Base-by-base conservation (phyloP, 2,888 invertebrate species). In the Drosophila lacicola region DNA sequence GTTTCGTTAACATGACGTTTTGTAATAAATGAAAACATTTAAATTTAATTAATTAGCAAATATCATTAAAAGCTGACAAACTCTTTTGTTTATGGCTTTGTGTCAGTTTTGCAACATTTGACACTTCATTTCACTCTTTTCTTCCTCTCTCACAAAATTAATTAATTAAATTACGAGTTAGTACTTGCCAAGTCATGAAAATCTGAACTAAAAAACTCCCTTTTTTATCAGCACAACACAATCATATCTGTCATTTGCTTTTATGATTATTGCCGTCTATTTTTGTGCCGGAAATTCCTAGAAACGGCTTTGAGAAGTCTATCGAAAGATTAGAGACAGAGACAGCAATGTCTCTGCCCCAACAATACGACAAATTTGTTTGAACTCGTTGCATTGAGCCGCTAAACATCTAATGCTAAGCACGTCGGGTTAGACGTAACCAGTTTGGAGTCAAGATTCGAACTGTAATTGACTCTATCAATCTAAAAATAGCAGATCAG, bases 271-370 rank as follows among this genome's bases (percentile, higher is more conserved):
- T 50, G 53, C 39, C 44, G 11, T 57, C 64, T 57, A 55, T 70
- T 66, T 55, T 36, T 21, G 49, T 49, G 25, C 70, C 80, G 78
- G 70, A 86, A 77, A 83, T 86, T 68, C 84, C 68, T 46, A 45
- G 74, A 86, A 86, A 45, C 46, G 25, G 50, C 62, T 74, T 60
- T 81, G 44, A 62, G 67, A 62, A 49, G 10, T 58, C 45, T 58
- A 74, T 83, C 68, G 54, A 78, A 8, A 67, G 78, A 73, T 74
- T 62, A 70, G 49, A 62, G 47, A 49, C 14, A 34, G 5, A 71
- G 56, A 74, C 72, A 72, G 61, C 56, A 10, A 29, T 42, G 8
- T 13, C 4, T 47, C 44, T 21, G 36, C 29, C 8, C 2, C 29
- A 29, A 29, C 29, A 29, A 29, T 29, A 29, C 29, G 8, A 8